Base-by-base conservation (phyloP, 53 echinoderm and acorn worm genomes). In the Patiria pectinifera region DNA sequence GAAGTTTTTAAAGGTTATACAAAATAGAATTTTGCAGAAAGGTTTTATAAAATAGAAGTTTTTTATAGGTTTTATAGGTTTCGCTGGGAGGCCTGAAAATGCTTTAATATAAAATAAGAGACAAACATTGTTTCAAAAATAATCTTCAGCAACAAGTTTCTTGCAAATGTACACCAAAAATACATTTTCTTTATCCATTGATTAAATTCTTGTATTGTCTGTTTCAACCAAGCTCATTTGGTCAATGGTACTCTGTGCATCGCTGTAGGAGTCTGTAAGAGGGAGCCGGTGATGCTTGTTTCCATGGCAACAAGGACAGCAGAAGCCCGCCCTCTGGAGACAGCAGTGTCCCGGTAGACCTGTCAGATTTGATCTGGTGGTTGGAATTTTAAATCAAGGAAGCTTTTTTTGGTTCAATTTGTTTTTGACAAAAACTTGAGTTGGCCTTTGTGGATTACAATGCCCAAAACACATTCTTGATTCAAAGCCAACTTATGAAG, bases 221-320 rank as follows among this genome's bases (percentile, higher is more conserved):
- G 74, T 74, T 9, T 24, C 74, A 2, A 82, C 59, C 2, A 82
- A 23, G 21, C 24, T 0, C n/a, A 82, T 82, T 2, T 53, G 82
- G n/a, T 58, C 82, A 1, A 58, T 59, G 21, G n/a, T 77, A 4
- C 47, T 11, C 16, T 58, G 76, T 2, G 75, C n/a, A 24, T 87
- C 87, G 15, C 58, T 43, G 44, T 58, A 25, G 44, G 87, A 87
- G 59, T 87, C 87, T 46, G 77, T 76, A 6, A 62, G 77, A 26
- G 87, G 87, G 18, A 87, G 87, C 45, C 59, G 59, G 8, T 71
- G 87, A 87, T 87, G 87, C 12, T 24, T 76, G 78, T 87, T 87
- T 2, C 76, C 60, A 78, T 78, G 87, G 78, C 77, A 87, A 87
- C 87, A 87, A 47, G 59, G 19, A 18, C 10, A 78, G 62, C 87